These are phyloP conservation scores for Pollenia amentaria DNA, from an alignment of 2,888 invertebrate genomes.

Conservation along the genomic window DNA sequence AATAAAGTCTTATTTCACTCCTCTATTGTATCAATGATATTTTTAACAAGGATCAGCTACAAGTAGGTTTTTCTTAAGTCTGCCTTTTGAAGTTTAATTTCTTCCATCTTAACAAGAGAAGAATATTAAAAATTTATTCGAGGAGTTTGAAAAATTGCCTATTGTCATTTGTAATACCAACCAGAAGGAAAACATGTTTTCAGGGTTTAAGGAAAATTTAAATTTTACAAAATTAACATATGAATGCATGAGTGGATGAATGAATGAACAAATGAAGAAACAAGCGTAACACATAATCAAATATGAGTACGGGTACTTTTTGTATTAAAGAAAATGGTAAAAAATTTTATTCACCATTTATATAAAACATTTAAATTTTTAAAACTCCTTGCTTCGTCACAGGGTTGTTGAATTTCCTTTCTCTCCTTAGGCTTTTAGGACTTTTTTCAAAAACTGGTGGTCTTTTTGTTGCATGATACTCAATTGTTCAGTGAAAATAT, in stretches of 20 bases:
- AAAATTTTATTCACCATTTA: conserved; percentile 58
- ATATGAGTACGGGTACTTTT: conserved; percentile 10
- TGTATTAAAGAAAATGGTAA: conserved; percentile 46
- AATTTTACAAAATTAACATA: conserved; percentile 70
- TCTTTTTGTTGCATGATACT: conserved; percentile 27
- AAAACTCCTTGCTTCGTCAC: neutral
- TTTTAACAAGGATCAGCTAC: conserved; percentile 65
- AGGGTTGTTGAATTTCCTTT: conserved; percentile 20
- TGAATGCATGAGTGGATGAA: conserved; percentile 53
- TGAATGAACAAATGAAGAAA: conserved; percentile 34
- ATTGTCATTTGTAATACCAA: conserved; percentile 51
- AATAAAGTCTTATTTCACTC: neutral
- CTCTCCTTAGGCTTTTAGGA: conserved; percentile 21
- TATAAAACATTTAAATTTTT: neutral
- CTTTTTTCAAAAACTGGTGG: conserved; percentile 40
- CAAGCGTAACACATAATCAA: conserved; percentile 63
- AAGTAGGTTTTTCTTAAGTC: conserved; percentile 55
- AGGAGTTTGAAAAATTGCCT: neutral
- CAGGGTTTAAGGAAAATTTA: conserved; percentile 42
- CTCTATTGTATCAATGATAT: conserved; percentile 26
- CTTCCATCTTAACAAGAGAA: conserved; percentile 47
- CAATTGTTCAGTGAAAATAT: neutral
- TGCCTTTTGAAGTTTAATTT: conserved; percentile 58
- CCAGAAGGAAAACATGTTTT: conserved; percentile 60
- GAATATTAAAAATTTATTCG: conserved; percentile 40